Conservation (phyloP, 2,113 vertebrate genomes). For the Oriolus oriolus region DNA sequence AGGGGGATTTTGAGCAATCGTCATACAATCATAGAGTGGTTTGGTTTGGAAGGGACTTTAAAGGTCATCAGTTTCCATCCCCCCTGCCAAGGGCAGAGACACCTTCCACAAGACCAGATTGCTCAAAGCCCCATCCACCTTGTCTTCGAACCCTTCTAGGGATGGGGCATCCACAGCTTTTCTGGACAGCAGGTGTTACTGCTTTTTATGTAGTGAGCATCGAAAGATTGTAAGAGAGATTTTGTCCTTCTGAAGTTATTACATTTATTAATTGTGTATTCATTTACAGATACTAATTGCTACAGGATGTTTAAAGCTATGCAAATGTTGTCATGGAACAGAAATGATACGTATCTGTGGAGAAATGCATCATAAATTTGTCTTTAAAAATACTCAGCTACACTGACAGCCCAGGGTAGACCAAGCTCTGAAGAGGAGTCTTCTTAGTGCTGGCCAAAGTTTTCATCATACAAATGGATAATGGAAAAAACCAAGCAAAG, state of each 20-base stretch:
- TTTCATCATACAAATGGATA: not conserved
- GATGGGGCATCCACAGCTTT: not conserved
- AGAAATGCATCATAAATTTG: not conserved
- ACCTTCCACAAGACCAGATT: not conserved
- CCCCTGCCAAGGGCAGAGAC: not conserved
- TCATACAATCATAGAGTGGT: not conserved
- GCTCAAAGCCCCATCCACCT: not conserved
- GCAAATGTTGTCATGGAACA: not conserved
- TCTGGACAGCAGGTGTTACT: not conserved
- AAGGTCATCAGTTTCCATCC: not conserved
- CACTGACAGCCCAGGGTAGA: not conserved
- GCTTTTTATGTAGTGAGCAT: not conserved
- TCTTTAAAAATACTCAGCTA: not conserved
- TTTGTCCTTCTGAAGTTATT: not conserved
- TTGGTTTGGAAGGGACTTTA: not conserved
- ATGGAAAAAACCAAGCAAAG: not conserved
- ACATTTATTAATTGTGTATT: not conserved
- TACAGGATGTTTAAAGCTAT: not conserved
- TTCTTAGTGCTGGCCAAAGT: not conserved
- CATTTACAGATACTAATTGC: not conserved
- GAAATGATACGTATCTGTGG: not conserved
- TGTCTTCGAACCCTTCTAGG: not conserved
- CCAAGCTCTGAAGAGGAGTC: not conserved
- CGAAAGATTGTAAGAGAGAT: not conserved
- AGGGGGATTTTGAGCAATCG: not conserved